Percentiles rank a stretch among this genome's conserved stretches.
phyloP scores from a whole-genome alignment of 2,797 vertebrate species.

The Acanthurus lineatus region DNA sequence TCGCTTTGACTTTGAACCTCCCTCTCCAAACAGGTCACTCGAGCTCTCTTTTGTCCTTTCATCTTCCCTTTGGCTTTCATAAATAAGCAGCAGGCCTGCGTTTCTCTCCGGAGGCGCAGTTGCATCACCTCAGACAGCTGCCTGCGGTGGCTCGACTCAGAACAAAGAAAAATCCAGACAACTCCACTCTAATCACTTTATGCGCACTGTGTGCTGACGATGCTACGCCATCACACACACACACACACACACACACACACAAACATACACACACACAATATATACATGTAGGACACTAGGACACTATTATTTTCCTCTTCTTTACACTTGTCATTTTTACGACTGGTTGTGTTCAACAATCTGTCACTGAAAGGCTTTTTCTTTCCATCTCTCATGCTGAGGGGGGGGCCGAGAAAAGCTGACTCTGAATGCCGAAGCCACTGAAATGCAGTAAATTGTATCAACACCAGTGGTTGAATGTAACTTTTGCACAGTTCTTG shows the following conservation, averaged over 20 bases:
- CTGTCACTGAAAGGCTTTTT: not conserved
- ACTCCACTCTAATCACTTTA: constrained; percentile 64
- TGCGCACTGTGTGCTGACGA: constrained; percentile 43
- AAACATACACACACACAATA: too few species aligned
- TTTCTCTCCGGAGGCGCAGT: constrained; percentile 64
- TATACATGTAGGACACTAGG: not conserved
- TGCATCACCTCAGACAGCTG: constrained; percentile 77
- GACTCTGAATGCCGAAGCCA: too few species aligned
- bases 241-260: too few species aligned
- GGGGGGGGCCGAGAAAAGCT: too few species aligned
- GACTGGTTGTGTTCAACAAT: not conserved
- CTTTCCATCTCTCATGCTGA: constrained; percentile 4
- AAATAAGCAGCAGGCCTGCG: constrained; percentile 65
- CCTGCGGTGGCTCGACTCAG: constrained; percentile 51
- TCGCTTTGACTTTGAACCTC: constrained; percentile 77
- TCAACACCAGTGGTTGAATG: too few species aligned
- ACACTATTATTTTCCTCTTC: not conserved
- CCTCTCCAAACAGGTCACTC: constrained; percentile 76
- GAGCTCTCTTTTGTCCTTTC: constrained; percentile 71
- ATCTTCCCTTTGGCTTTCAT: constrained; percentile 78
- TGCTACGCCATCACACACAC: constrained; percentile 8
- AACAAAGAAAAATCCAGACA: constrained; percentile 68
- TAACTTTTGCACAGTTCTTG: too few species aligned
- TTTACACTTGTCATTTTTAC: constrained; percentile 20
- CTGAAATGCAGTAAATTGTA: too few species aligned